Base-by-base conservation (phyloP, 1,140 invertebrate species). In the Dendroctonus valens region DNA sequence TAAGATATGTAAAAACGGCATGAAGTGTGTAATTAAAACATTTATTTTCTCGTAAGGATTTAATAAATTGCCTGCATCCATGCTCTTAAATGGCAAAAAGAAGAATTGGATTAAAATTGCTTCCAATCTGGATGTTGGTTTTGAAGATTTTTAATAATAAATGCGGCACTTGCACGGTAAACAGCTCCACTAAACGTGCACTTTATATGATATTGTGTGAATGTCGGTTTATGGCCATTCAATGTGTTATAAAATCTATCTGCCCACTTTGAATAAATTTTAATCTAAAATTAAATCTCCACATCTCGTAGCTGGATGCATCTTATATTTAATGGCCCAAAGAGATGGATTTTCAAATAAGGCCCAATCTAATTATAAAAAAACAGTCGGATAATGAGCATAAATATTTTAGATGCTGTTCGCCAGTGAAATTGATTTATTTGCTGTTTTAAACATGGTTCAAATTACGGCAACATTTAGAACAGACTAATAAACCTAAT, bases 11-110 rank as follows among this genome's bases (percentile, higher is more conserved):
- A 39, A 54, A 54, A 54, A 54, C 52, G 38, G 0, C 52, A 39
- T 58, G 55, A 46, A 58, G 55, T 58, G 55, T 58, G 26, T 58
- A 58, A 58, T 58, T 58, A 58, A 58, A 58, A 58, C 55, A 58
- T 58, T 58, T 58, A 58, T 58, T 44, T 58, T 58, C 55, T 58
- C 40, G 42, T 58, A 50, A 54, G 11, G 26, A 15, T 58, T 58
- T 58, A 44, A 58, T 58, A 58, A 58, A 58, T 58, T 58, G 42
- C 41, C 55, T 58, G 41, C 41, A 46, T 58, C 41, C 55, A 58
- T 58, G 46, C 11, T 48, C 41, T 44, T 14, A 44, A 14, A 44
- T 58, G 8, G n/a, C 12, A 58, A 58, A 58, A 58, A 58, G 42
- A 14, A 58, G 42, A 37, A 39, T 44, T 42, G 42, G 42, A 39